phyloP scores from a whole-genome alignment of 2,797 vertebrate species.

The Fratercula arctica region DNA sequence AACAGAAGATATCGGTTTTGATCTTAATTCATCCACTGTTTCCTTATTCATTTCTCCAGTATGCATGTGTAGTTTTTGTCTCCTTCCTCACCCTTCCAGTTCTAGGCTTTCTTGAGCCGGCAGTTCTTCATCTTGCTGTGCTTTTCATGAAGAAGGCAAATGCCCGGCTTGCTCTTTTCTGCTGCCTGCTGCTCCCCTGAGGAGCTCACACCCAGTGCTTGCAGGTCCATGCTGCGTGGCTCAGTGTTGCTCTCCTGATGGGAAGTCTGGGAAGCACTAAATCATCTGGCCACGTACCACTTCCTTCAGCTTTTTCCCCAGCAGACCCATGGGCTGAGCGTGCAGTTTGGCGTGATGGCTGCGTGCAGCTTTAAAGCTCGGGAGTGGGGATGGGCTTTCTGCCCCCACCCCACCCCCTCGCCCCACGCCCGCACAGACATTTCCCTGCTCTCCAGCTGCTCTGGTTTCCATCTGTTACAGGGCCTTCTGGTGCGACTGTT shows the following conservation, averaged over 20 bases:
- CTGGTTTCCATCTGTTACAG: conserved; percentile 66
- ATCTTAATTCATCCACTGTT: neutral
- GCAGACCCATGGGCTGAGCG: neutral
- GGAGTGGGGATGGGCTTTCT: conserved; percentile 14
- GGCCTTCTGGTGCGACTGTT: conserved; percentile 61
- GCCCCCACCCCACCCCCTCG: conserved; percentile 28
- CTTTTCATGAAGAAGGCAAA: neutral
- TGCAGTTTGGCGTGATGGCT: neutral
- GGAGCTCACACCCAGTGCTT: neutral
- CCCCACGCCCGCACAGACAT: neutral
- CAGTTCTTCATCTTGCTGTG: neutral
- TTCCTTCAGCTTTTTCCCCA: conserved; percentile 1
- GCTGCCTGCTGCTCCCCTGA: neutral
- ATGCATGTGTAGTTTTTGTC: neutral
- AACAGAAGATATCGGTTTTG: neutral
- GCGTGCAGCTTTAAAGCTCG: neutral
- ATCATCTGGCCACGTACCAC: neutral
- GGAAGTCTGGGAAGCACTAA: conserved; percentile 24
- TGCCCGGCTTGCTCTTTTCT: neutral
- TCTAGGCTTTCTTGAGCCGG: neutral
- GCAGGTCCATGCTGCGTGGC: neutral
- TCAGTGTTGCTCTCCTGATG: neutral
- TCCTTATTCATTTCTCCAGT: neutral
- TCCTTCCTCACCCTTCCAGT: neutral
- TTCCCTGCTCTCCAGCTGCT: conserved; percentile 68